Conservation (phyloP, 2,797 vertebrate species). For the Podarcis siculus region DNA sequence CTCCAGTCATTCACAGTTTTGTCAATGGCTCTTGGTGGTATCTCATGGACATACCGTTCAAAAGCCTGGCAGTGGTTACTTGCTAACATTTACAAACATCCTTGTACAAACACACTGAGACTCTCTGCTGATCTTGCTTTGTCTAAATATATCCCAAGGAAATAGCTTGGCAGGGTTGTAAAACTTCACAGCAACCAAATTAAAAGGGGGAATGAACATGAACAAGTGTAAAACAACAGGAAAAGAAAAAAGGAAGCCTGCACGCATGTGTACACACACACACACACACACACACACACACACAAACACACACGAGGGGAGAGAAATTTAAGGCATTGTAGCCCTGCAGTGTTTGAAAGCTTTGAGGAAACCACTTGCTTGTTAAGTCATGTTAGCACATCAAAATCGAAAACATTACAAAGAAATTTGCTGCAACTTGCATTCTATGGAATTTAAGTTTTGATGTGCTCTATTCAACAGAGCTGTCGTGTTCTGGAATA, state of each 20-base stretch:
- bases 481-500: neutral
- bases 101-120: slow-evolving; percentile 72
- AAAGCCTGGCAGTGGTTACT: slow-evolving; percentile 61
- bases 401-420: neutral
- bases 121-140: slow-evolving; percentile 73
- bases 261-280: no score
- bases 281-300: no score
- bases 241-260: neutral
- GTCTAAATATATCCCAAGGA: slow-evolving; percentile 81
- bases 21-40: slow-evolving; percentile 72
- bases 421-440: neutral
- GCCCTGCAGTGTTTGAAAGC: neutral
- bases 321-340: neutral
- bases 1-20: slow-evolving; percentile 69
- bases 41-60: slow-evolving; percentile 70
- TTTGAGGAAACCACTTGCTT: neutral
- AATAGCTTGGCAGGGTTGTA: slow-evolving; percentile 75
- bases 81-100: slow-evolving; percentile 77
- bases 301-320: neutral
- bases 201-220: slow-evolving; percentile 29
- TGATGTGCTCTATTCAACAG: slow-evolving; percentile 1
- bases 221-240: neutral
- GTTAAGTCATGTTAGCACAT: slow-evolving; percentile 1
- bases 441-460: neutral
- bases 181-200: slow-evolving; percentile 73